Evolutionary conservation across 2,797 vertebrate species (phyloP), one percentile per base, ranked within the genome.

Genomic region (Enteromius thamalakanensis): DNA sequence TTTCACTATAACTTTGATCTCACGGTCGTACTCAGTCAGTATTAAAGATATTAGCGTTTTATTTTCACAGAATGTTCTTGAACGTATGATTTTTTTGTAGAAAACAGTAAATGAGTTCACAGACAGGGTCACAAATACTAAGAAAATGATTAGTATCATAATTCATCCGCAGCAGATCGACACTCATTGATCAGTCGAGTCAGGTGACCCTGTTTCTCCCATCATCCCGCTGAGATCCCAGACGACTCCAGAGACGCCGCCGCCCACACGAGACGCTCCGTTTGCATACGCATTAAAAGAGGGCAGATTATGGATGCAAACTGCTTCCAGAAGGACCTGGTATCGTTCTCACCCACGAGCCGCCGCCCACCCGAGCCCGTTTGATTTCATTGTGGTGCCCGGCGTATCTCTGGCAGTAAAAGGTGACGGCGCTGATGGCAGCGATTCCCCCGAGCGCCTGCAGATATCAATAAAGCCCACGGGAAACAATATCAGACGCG

Each of bases 221-320:
- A 60, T 60, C 74, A 69, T 32, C 82, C 32, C 81, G 70, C 65
- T 76, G 37, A 65, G 78, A 81, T 58, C 58, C 77, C 81, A 83
- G 51, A 76, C 34, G 58, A 34, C 76, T 79, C 51, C 21, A 60
- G 49, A 76, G 71, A 76, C n/a, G 23, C n/a, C 15, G 74, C 37
- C 23, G 26, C 79, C 47, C 64, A 47, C 53, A n/a, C 68, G 45
- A 60, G 40, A 72, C 37, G 19, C 45, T 75, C 37, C 55, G 67
- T 84, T 86, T 81, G 85, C 78, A 81, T 82, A 37, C 72, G 10
- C 82, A 60, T 64, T 68, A 78, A 85, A 81, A 68, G 42, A 47
- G 80, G 55, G 77, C 82, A 82, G 79, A 87, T 86, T 62, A 40
- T 60, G 53, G 51, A 82, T 72, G 51, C 62, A 75, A 82, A 69